phyloP scores from a whole-genome alignment of 2,888 invertebrate genomes.

The Hylaea fasciaria region DNA sequence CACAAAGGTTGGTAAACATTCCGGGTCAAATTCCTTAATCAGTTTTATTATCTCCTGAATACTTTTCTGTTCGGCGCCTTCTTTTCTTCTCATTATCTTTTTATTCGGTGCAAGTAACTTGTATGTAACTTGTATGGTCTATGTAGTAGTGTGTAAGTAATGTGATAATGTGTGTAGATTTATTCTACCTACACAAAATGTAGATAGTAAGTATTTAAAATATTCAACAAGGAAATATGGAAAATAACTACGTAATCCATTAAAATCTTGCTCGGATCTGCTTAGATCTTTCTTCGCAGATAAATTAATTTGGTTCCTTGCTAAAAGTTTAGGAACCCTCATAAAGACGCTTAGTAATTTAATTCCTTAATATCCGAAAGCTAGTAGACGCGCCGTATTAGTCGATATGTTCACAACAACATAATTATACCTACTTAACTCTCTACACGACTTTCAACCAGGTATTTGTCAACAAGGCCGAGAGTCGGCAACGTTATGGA shows the following conservation, averaged over 20 bases:
- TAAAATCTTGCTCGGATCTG: constrained; percentile 20
- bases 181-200: no score
- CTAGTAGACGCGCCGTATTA: neutral
- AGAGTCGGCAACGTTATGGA: neutral
- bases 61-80: no score
- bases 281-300: constrained; percentile 15
- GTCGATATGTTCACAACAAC: constrained; percentile 1
- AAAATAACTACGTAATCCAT: constrained; percentile 5
- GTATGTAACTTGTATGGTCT: no score
- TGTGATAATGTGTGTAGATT: no score
- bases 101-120: no score
- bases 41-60: no score
- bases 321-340: constrained; percentile 20
- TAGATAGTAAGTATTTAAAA: neutral
- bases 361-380: constrained; percentile 14
- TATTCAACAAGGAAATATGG: neutral
- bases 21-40: no score
- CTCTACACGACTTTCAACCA: neutral
- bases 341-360: constrained; percentile 19
- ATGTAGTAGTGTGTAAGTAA: no score
- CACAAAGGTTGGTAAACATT: no score
- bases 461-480: neutral
- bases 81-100: no score
- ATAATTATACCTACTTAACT: neutral
- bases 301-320: constrained; percentile 19